Conservation (phyloP, 2,797 vertebrate genomes). For the Botia almorhae region DNA sequence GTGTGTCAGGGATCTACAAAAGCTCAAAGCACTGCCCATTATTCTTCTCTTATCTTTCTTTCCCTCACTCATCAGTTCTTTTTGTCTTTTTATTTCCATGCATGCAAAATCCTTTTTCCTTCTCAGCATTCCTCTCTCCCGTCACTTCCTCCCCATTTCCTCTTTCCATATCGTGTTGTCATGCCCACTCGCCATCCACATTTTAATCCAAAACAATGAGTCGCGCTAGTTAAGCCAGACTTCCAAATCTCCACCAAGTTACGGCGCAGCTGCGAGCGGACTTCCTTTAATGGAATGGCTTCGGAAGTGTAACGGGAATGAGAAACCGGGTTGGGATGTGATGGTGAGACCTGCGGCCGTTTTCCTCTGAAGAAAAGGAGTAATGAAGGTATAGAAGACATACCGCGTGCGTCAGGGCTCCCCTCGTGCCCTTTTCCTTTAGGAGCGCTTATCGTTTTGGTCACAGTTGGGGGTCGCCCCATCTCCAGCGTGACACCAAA, state of each 20-base stretch:
- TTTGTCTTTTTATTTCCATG: slow-evolving; percentile 7
- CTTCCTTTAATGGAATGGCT: background rate
- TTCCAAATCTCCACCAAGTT: background rate
- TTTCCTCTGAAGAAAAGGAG: slow-evolving; percentile 15
- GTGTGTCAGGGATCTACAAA: slow-evolving; percentile 36
- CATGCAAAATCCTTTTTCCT: slow-evolving; percentile 30
- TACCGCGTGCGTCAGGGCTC: background rate
- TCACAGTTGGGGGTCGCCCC: slow-evolving; percentile 55
- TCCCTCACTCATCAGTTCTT: slow-evolving; percentile 16
- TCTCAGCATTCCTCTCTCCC: slow-evolving; percentile 8
- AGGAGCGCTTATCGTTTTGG: slow-evolving; percentile 53
- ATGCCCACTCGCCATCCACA: slow-evolving; percentile 1
- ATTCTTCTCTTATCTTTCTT: slow-evolving; percentile 24
- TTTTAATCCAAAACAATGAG: slow-evolving; percentile 22
- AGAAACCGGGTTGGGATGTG: slow-evolving; percentile 17
- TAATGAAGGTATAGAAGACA: slow-evolving; percentile 15
- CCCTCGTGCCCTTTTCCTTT: slow-evolving; percentile 41
- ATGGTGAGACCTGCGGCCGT: slow-evolving; percentile 31
- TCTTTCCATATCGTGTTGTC: background rate
- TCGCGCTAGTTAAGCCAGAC: background rate
- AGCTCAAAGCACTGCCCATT: slow-evolving; percentile 23
- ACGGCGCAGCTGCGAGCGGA: background rate
- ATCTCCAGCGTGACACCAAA: slow-evolving; percentile 59
- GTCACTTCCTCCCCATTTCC: background rate
- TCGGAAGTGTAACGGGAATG: slow-evolving; percentile 1